These are phyloP conservation scores for Thaumatotibia leucotreta DNA, from an alignment of 1,140 invertebrate genomes.

Conservation along the genomic window DNA sequence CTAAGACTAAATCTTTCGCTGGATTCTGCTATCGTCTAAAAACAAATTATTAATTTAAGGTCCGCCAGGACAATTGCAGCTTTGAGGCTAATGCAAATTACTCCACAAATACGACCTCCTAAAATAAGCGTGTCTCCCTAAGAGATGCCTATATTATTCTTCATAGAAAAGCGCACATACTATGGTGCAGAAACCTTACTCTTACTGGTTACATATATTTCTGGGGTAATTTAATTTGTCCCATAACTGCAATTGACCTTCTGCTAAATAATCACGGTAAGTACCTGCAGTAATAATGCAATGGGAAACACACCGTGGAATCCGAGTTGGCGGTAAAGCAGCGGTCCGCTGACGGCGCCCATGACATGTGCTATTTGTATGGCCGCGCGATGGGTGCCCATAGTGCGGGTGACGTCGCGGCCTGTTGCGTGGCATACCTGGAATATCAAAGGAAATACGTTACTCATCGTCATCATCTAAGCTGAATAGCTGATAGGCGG, in stretches of 20 bases:
- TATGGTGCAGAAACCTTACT: no score
- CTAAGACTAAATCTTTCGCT: no score
- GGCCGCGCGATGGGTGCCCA: conserved; percentile 67
- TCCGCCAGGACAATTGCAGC: neutral
- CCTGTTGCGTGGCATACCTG: conserved; percentile 68
- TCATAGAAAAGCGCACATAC: no score
- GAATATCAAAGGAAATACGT: conserved; percentile 17
- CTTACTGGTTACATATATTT: neutral
- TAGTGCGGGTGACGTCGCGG: conserved; percentile 62
- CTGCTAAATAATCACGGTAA: conserved; percentile 22
- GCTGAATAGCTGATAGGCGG: no score
- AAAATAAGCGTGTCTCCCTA: no score
- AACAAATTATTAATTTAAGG: neutral
- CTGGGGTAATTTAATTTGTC: neutral
- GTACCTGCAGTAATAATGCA: conserved; percentile 69
- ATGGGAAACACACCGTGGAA: conserved; percentile 72
- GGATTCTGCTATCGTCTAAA: neutral
- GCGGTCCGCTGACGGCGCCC: conserved; percentile 57
- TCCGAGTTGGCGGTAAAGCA: conserved; percentile 59
- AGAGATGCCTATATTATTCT: no score
- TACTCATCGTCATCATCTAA: no score
- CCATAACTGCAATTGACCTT: neutral
- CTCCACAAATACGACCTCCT: no score
- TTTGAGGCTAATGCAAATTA: neutral
- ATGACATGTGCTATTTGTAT: conserved; percentile 64